Conservation (phyloP, 2,113 vertebrate species). For the Petroica traversi region DNA sequence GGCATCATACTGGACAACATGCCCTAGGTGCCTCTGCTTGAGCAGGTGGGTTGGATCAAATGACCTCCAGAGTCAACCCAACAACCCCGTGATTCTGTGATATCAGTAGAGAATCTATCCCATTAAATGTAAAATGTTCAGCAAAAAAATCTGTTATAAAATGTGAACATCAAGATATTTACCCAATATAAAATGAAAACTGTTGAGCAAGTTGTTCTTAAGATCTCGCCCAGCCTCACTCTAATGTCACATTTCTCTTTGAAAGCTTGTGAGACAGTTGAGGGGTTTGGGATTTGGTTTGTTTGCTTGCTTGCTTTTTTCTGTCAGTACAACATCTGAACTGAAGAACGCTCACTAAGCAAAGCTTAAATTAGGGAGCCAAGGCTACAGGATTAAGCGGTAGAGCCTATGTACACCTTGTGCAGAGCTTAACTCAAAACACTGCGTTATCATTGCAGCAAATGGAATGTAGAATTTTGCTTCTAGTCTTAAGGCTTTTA, state of each 20-base stretch:
- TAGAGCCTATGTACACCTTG: rapidly evolving
- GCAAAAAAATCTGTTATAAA: background rate
- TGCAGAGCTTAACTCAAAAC: background rate
- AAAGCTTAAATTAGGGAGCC: background rate
- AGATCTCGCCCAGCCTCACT: background rate
- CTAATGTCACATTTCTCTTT: background rate
- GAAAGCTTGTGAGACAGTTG: background rate
- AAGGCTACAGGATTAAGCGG: background rate
- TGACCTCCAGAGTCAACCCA: background rate
- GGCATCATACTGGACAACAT: background rate
- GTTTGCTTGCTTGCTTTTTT: background rate
- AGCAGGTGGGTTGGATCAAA: background rate
- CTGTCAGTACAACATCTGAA: background rate
- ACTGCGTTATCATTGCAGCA: background rate
- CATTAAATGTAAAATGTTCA: background rate
- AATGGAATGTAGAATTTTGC: background rate
- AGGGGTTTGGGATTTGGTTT: background rate
- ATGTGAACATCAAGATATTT: background rate
- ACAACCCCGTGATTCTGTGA: background rate
- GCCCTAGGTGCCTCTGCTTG: background rate
- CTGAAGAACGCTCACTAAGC: background rate
- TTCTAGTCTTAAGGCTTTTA: background rate
- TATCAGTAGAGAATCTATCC: background rate
- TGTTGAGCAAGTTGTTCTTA: background rate
- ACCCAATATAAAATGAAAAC: background rate